Evolutionary conservation across 1,140 invertebrate genomes (phyloP).

Genomic region (Eulimnadia texana): DNA sequence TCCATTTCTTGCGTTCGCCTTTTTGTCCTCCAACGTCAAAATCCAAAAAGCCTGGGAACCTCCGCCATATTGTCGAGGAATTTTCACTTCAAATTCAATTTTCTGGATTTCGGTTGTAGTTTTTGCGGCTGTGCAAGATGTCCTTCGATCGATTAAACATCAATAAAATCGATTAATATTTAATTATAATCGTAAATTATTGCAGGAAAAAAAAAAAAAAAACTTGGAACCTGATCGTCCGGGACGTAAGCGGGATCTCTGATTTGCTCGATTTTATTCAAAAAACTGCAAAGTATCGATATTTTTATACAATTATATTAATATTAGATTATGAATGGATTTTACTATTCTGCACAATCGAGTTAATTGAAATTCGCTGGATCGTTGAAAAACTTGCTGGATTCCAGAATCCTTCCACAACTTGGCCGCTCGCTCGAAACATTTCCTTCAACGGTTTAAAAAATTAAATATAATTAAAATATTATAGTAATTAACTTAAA

Average conservation of each 20-base stretch:
- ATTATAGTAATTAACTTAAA: neutral
- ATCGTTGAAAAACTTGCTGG: slow-evolving; percentile 48
- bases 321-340: neutral
- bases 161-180: neutral
- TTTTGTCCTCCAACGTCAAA: slow-evolving; percentile 66
- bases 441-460: slow-evolving; percentile 37
- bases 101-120: slow-evolving; percentile 54
- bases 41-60: slow-evolving; percentile 52
- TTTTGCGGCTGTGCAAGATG: slow-evolving; percentile 48
- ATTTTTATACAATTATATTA: slow-evolving; percentile 11
- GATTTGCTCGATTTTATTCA: slow-evolving; percentile 45
- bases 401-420: slow-evolving; percentile 52
- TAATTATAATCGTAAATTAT: slow-evolving; percentile 4
- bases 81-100: slow-evolving; percentile 51
- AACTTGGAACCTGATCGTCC: slow-evolving; percentile 34
- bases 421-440: slow-evolving; percentile 43
- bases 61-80: slow-evolving; percentile 48
- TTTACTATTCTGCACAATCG: slow-evolving; percentile 65
- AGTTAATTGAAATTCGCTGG: slow-evolving; percentile 64
- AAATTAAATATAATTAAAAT: neutral
- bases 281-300: slow-evolving; percentile 37
- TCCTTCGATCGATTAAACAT: slow-evolving; percentile 29
- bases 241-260: slow-evolving; percentile 43
- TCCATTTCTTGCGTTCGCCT: slow-evolving; percentile 70
- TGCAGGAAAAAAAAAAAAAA: neutral